phyloP scores from a whole-genome alignment of 2,113 vertebrate species.

The Nyctereutes procyonoides region DNA sequence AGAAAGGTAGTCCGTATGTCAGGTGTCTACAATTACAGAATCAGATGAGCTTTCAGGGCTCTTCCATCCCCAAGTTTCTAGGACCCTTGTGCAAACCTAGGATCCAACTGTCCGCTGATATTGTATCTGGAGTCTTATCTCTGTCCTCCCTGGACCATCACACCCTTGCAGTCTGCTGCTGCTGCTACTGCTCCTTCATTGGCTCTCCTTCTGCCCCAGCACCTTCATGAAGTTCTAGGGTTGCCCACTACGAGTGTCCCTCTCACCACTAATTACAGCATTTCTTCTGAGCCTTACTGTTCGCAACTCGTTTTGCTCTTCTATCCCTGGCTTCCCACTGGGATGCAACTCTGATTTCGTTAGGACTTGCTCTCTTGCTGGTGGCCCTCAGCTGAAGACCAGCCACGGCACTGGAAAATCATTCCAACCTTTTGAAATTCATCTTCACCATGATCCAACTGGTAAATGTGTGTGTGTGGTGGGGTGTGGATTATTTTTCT shows the following conservation, averaged over 20 bases:
- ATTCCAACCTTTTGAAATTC: background rate
- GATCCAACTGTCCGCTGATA: background rate
- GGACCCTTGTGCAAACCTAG: background rate
- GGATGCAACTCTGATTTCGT: background rate
- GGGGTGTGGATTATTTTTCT: background rate
- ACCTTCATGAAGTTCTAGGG: background rate
- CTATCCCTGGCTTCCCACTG: background rate
- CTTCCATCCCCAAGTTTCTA: background rate
- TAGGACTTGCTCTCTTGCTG: background rate
- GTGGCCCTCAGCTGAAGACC: background rate
- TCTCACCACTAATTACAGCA: background rate
- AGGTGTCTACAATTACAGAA: background rate
- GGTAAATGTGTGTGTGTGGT: background rate
- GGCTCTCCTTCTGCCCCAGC: background rate
- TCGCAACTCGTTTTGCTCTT: background rate
- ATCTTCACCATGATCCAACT: background rate
- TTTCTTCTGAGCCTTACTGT: constrained; percentile 3
- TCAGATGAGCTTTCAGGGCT: background rate
- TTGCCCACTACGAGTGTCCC: background rate
- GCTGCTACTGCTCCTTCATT: background rate
- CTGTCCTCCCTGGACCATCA: background rate
- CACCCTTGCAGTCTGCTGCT: rapidly evolving
- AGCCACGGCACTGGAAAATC: background rate
- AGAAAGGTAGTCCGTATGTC: rapidly evolving
- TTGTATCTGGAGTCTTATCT: background rate